Base-by-base conservation (phyloP, 2,113 vertebrate genomes). In the Cochlearius cochlearius region DNA sequence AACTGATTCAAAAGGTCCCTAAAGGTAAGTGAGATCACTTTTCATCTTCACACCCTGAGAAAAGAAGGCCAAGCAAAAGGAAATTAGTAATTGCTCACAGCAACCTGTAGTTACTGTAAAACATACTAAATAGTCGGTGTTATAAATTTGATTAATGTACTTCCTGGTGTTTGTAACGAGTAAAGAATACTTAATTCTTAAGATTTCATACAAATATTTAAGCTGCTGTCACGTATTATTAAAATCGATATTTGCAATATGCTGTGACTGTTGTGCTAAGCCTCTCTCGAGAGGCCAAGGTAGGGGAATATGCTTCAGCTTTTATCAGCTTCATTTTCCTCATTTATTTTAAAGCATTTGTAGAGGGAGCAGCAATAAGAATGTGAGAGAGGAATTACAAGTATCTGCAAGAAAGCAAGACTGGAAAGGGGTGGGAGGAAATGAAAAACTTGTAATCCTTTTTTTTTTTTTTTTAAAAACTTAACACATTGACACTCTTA, bases 351-450 rank as follows among this genome's bases (percentile, higher is more conserved):
- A 79, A 58, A 79, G 30, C 34, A 52, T 69, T 90, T 90, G 52
- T 82, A 90, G 82, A 83, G 77, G 53, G 85, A 96, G 43, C 43
- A 85, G 69, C 66, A 30, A 1, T 79, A 97, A 94, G 92, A 95
- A 95, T 94, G 71, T 60, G 71, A 92, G 53, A 96, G 71, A 96
- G 71, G 94, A 95, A 95, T 94, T 96, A 47, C 88, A 97, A 96
- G 36, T 93, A 96, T 96, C 86, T 94, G 86, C 95, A 95, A 96
- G 82, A 96, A 92, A 69, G 90, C 94, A 93, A 73, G 71, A 90
- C 88, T 94, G 75, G 66, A 76, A 88, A 49, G 58, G 71, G 53
- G 92, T 95, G 71, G 96, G 94, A 93, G 34, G 69, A 90, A 32
- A 67, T 71, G 10, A 66, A 92, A 95, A 92, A n/a, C 55, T 66